These are phyloP conservation scores for Cyclophora albipunctata DNA, from an alignment of 2,888 invertebrate genomes.

Conservation along the genomic window DNA sequence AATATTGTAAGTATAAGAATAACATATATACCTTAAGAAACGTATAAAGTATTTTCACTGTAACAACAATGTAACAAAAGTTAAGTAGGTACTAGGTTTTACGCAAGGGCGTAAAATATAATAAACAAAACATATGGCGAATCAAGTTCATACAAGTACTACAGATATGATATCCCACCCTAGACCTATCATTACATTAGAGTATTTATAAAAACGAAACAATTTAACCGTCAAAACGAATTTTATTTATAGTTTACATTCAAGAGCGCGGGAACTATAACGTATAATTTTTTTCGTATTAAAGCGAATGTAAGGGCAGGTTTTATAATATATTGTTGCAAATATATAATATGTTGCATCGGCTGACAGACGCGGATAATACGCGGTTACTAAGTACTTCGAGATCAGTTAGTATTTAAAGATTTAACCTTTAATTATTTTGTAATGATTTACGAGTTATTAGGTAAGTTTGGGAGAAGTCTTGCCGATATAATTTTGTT, in stretches of 20 bases:
- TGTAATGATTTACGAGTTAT: too few species aligned
- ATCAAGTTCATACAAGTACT: too few species aligned
- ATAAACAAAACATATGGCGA: too few species aligned
- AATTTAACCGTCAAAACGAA: constrained; percentile 39
- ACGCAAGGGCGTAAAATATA: constrained; percentile 2
- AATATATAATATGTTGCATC: constrained; percentile 9
- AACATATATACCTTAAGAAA: too few species aligned
- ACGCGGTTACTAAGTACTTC: too few species aligned
- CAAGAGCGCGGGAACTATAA: constrained; percentile 15
- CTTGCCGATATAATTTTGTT: too few species aligned
- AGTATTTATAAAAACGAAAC: constrained; percentile 55
- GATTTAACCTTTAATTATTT: too few species aligned
- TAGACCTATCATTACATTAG: constrained; percentile 44
- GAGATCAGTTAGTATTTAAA: too few species aligned
- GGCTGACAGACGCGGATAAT: neutral
- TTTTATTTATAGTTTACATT: constrained; percentile 37
- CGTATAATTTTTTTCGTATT: constrained; percentile 38
- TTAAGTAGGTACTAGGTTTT: constrained; percentile 2
- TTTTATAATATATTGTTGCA: constrained; percentile 7
- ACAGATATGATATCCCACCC: neutral
- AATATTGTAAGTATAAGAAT: neutral
- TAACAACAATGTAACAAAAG: too few species aligned
- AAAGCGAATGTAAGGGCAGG: constrained; percentile 10
- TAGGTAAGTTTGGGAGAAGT: too few species aligned
- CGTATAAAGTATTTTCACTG: too few species aligned